Conservation (phyloP, 2,797 vertebrate genomes). For the Acropternis orthonyx region DNA sequence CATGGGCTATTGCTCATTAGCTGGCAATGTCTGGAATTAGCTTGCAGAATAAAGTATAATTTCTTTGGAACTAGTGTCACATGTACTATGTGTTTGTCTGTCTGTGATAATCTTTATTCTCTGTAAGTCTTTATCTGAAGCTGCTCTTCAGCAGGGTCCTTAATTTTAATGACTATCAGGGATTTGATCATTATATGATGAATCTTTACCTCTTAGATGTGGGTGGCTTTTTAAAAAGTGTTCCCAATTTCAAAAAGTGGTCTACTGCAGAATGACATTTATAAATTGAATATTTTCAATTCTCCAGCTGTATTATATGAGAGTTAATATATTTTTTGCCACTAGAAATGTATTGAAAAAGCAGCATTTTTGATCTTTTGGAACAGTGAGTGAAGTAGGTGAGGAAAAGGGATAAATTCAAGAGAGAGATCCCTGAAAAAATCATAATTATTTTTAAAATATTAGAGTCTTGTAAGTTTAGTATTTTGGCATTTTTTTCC, state of each 20-base stretch:
- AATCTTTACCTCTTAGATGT: slow-evolving; percentile 13
- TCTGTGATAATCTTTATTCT: slow-evolving; percentile 7
- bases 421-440: not conserved
- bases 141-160: not conserved
- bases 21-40: not conserved
- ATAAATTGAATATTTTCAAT: slow-evolving; percentile 2
- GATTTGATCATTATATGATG: slow-evolving; percentile 9
- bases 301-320: not conserved
- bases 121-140: not conserved
- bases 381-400: not conserved
- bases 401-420: not conserved
- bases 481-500: not conserved
- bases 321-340: not conserved
- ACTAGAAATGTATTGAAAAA: not conserved
- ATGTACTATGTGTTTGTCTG: not conserved
- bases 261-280: not conserved
- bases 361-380: not conserved
- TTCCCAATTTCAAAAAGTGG: slow-evolving; percentile 5
- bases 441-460: not conserved
- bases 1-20: slow-evolving; percentile 1
- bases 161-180: slow-evolving; percentile 40
- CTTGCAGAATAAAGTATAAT: not conserved
- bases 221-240: not conserved
- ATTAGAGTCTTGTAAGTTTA: not conserved
- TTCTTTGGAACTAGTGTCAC: not conserved